These are phyloP conservation scores for Megamerina dolium DNA, from an alignment of 2,888 invertebrate genomes.

Conservation along the genomic window DNA sequence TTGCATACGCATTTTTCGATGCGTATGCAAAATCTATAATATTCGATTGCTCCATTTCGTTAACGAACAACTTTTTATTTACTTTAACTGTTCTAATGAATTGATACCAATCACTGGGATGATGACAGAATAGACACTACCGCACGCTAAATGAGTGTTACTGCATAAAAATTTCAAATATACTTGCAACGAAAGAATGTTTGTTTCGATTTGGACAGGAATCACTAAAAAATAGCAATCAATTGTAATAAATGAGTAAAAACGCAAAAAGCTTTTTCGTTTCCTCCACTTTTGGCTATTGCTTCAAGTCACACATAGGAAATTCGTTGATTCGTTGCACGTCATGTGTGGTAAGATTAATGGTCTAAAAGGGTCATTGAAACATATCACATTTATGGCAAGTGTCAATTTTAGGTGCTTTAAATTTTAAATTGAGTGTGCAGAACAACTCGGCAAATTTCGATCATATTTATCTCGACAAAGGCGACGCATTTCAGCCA, in stretches of 20 bases:
- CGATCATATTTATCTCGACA: conserved; percentile 10
- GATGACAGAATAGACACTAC: conserved; percentile 9
- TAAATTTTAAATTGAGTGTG: conserved; percentile 19
- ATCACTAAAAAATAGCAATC: too few species aligned
- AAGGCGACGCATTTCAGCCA: too few species aligned
- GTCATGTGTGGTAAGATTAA: too few species aligned
- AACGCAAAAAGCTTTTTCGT: conserved; percentile 18
- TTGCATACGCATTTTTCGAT: conserved; percentile 6
- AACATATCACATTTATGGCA: conserved; percentile 21
- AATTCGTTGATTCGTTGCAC: conserved; percentile 10
- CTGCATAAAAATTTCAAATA: too few species aligned
- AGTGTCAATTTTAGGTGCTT: conserved; percentile 17
- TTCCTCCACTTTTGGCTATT: conserved; percentile 17
- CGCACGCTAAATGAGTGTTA: conserved; percentile 14
- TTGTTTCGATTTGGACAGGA: too few species aligned
- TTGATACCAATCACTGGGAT: conserved; percentile 11
- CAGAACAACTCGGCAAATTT: conserved; percentile 18
- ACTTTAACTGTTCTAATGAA: conserved; percentile 8
- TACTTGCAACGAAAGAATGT: too few species aligned
- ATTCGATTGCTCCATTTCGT: conserved; percentile 10
- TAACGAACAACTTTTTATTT: conserved; percentile 11
- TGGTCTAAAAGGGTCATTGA: too few species aligned
- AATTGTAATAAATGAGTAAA: conserved; percentile 12
- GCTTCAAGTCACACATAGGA: conserved; percentile 23
- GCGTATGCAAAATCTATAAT: conserved; percentile 11